These are phyloP conservation scores for Podarcis cretensis DNA, from an alignment of 2,113 vertebrate species.

Conservation along the genomic window DNA sequence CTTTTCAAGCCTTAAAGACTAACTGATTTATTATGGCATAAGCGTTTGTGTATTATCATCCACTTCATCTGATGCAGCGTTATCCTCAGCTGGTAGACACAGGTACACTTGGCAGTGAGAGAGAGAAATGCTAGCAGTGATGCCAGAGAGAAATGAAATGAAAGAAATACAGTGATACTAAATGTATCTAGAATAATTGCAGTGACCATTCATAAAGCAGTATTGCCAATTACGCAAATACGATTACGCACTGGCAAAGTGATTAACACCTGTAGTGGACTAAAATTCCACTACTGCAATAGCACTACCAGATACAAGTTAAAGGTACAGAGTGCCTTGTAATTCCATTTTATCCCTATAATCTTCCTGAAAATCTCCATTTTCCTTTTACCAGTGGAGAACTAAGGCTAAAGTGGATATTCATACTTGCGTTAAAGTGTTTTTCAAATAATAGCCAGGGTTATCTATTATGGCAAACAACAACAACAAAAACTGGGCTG, in stretches of 20 bases:
- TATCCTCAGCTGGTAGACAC: too few species aligned
- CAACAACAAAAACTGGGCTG: too few species aligned
- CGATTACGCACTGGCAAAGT: background rate
- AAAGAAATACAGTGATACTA: too few species aligned
- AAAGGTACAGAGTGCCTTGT: background rate
- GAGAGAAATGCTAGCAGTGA: too few species aligned
- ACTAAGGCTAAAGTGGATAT: background rate
- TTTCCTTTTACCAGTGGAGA: background rate
- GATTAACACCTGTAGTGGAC: background rate
- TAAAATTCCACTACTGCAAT: background rate
- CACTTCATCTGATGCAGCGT: too few species aligned
- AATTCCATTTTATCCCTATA: background rate
- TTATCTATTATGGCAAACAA: background rate
- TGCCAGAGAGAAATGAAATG: too few species aligned
- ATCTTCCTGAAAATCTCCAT: background rate
- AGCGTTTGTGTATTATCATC: too few species aligned
- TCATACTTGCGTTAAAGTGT: too few species aligned
- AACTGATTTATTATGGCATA: too few species aligned
- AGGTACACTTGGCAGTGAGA: too few species aligned
- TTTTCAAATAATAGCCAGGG: background rate
- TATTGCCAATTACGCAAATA: background rate
- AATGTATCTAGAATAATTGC: background rate
- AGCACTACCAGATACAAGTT: background rate
- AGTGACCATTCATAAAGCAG: background rate
- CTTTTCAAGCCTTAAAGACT: too few species aligned